Base-by-base conservation (phyloP, 2,888 invertebrate genomes). In the Chaetogeoica ovagalla region DNA sequence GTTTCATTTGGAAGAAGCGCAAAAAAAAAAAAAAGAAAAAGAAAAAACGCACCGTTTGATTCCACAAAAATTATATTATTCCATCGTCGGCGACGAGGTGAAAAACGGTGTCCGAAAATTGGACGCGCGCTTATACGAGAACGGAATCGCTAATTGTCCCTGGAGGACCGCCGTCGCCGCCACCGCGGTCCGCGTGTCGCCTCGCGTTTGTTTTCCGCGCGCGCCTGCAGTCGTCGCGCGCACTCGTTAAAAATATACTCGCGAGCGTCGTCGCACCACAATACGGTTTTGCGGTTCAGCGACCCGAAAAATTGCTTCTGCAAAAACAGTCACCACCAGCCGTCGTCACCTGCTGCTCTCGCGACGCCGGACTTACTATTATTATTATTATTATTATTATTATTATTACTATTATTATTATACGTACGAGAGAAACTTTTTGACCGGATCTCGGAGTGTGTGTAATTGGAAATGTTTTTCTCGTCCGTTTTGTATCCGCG, bases 271-370 rank as follows among this genome's bases (percentile, higher is more conserved):
- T n/a, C n/a, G 48, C 15, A 11, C 13, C 48, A 48, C 79, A 79
- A 79, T 79, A 63, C 79, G 63, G 79, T 79, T 79, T 79, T 57
- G 79, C 79, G 79, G 79, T 79, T 79, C 79, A 79, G 70, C 79
- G 79, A 79, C 71, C 70, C 79, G 79, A 79, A 79, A 79, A 79
- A 79, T 79, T 79, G 79, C 71, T 79, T 79, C 79, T 63, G 48
- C 30, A 30, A 30, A 30, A 30, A 30, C 30, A 30, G 30, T 30
- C 30, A 4, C 13, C 48, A 2, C 13, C 48, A 13, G 70, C 62
- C 79, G 48, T 69, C 76, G 70, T 65, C 65, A 66, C 65, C 65
- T 55, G 55, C 75, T 75, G 57, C 75, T 13, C 59, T n/a, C 55
- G 39, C 30, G 30, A 30, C 30, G 30, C 30, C 30, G 30, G 30